Evolutionary conservation across 2,113 vertebrate genomes (phyloP), one percentile per base, ranked within the genome.

Genomic region (Petrocephalus microphthalmus): DNA sequence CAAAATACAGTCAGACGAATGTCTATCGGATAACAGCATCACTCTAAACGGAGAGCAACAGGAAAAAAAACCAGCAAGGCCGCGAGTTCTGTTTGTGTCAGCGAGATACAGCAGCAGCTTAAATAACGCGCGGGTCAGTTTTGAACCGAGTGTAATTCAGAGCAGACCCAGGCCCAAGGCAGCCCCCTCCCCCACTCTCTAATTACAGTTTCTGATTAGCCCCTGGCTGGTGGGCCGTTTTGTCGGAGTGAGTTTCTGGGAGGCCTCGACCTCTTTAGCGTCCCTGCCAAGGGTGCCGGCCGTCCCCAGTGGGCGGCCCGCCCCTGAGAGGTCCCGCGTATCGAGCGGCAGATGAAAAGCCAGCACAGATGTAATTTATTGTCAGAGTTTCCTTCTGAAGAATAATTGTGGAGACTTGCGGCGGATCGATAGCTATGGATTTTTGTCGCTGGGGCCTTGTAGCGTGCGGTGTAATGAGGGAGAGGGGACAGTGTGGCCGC

Each of bases 321-420:
- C 95, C 96, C 67, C 96, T 93, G 95, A 96, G 96, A 95, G 95
- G 96, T 96, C 96, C 93, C 95, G 96, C 95, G 95, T 94, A 95
- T 97, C 95, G 96, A 98, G 95, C 96, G 96, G 96, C 97, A 97
- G 97, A 98, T 99, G 97, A 98, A 98, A 97, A 97, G 97, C 96
- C 95, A 95, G 96, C 97, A 96, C 97, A 97, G 96, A 96, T 97
- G 97, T 98, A 98, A 98, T 98, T 98, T 98, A 99, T 99, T 96
- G 97, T 97, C 95, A 95, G 96, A 95, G 96, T 98, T 98, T 98
- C 97, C 97, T 98, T 96, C 97, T 98, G 96, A 97, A 98, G 98
- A 99, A 98, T 98, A 99, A 98, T 98, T 98, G 97, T 99, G 97
- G 97, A 96, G 97, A 97, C 97, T 96, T 96, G 96, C 94, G 94